A percentile compares a stretch with the other conserved stretches of the same genome.
These are phyloP conservation scores for Mus caroli DNA, from an alignment of 2,797 vertebrate genomes.

Conservation along the genomic window DNA sequence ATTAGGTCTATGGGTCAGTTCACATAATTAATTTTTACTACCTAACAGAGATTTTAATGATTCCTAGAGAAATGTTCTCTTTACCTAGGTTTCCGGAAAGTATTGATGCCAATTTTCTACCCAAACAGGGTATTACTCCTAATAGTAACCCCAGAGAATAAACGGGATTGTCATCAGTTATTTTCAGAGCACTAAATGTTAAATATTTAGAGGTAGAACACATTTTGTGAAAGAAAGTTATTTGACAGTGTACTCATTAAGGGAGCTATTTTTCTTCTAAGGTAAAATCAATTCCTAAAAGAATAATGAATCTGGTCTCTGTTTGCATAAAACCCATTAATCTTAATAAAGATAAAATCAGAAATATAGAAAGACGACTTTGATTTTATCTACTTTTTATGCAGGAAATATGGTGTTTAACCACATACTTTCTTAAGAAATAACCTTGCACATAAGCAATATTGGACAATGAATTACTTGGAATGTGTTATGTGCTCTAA, in stretches of 20 bases:
- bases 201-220: constrained; percentile 51
- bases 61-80: not conserved
- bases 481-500: not conserved
- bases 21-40: not conserved
- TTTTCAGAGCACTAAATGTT: constrained; percentile 68
- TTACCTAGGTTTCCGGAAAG: not conserved
- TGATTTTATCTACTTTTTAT: not conserved
- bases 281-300: constrained; percentile 12
- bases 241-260: constrained; percentile 26
- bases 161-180: constrained; percentile 54
- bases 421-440: not conserved
- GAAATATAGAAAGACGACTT: not conserved
- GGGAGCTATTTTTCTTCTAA: constrained; percentile 52
- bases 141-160: constrained; percentile 53
- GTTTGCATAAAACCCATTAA: constrained; percentile 24
- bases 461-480: not conserved
- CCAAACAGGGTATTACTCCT: not conserved
- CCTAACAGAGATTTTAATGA: not conserved
- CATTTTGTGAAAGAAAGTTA: constrained; percentile 16
- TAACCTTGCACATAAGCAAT: not conserved
- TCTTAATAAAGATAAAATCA: constrained; percentile 4
- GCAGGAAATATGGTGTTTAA: not conserved
- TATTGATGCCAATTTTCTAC: not conserved
- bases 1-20: constrained; percentile 11
- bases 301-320: not conserved